Evolutionary conservation across 2,797 vertebrate genomes (phyloP).

Genomic region (Poecilia picta): DNA sequence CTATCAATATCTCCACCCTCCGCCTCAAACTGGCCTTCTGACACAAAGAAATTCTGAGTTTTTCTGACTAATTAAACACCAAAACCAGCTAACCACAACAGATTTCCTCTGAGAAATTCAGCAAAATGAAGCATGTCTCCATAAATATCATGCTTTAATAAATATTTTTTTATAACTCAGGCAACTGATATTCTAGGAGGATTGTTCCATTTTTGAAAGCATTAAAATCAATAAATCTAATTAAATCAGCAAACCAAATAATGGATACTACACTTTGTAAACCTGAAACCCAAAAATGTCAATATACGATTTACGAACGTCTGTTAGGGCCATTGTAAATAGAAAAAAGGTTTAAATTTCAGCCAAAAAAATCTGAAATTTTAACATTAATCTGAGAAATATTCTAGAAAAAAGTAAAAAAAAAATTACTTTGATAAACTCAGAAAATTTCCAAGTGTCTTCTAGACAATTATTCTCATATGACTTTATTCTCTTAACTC

Average conservation of each 20-base stretch:
- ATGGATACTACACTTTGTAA: neutral
- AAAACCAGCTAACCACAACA: neutral
- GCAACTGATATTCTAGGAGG: neutral
- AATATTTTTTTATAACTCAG: neutral
- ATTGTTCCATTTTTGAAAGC: neutral
- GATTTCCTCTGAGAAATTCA: neutral
- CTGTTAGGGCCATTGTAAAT: too few species aligned
- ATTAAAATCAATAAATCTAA: neutral
- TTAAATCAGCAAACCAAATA: neutral
- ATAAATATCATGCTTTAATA: neutral
- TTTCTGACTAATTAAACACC: neutral
- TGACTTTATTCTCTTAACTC: too few species aligned
- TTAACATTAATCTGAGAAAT: too few species aligned
- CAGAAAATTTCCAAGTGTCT: too few species aligned
- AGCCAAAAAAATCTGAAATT: too few species aligned
- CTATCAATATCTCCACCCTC: slow-evolving; percentile 51
- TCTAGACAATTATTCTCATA: too few species aligned
- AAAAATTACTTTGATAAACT: too few species aligned
- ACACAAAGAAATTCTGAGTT: slow-evolving; percentile 10
- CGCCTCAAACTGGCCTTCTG: slow-evolving; percentile 19
- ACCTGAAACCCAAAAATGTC: neutral
- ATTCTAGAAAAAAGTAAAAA: too few species aligned
- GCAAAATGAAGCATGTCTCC: neutral
- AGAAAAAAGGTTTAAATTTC: too few species aligned
- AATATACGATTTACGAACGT: too few species aligned